Conservation (phyloP, 2,113 vertebrate genomes). For the Campylomormyrus numenius region DNA sequence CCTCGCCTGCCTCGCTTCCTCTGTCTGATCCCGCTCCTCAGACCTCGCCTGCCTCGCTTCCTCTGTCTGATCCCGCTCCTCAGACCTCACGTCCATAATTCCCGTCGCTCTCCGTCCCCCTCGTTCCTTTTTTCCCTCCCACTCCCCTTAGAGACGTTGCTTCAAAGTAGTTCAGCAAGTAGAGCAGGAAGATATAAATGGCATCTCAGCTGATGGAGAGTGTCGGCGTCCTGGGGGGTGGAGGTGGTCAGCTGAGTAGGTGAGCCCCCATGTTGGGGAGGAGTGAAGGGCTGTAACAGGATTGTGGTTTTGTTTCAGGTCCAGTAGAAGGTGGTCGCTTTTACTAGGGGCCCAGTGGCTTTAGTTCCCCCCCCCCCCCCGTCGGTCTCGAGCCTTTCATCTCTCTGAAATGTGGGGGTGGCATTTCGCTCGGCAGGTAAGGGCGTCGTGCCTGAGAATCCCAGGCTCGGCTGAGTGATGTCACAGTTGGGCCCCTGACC, state of each 20-base stretch:
- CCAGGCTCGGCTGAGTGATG: not conserved
- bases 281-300: not conserved
- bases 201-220: slow-evolving; percentile 39
- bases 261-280: not conserved
- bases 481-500: not conserved
- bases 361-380: not conserved
- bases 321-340: not conserved
- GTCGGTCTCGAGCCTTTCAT: not conserved
- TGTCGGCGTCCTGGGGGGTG: not conserved
- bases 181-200: slow-evolving; percentile 45
- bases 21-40: too few species aligned
- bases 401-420: not conserved
- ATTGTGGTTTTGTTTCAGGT: not conserved
- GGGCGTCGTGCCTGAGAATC: not conserved
- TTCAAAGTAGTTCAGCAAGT: slow-evolving; percentile 23
- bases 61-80: not conserved
- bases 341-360: not conserved
- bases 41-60: not conserved
- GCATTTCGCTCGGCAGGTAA: not conserved
- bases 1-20: too few species aligned
- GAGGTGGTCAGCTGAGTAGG: not conserved
- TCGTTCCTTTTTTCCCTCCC: slow-evolving; percentile 28
- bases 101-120: not conserved
- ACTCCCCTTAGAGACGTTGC: slow-evolving; percentile 8
- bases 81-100: not conserved